phyloP scores from a whole-genome alignment of 1,140 invertebrate genomes.

The Meloidogyne floridensis region DNA sequence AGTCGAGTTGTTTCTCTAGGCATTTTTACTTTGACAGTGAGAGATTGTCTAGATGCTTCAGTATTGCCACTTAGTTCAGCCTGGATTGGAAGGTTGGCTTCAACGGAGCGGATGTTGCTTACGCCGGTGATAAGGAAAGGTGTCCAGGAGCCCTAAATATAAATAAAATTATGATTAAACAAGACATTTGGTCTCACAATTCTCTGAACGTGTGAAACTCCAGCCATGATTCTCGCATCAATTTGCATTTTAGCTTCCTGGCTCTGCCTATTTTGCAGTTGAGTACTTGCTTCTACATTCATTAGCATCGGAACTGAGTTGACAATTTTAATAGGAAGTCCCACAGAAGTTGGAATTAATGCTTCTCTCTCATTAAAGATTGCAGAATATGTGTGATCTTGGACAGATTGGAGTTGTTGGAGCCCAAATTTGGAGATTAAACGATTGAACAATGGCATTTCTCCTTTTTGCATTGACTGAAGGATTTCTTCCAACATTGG shows the following conservation, averaged over 20 bases:
- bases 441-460: not conserved
- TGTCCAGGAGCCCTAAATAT: constrained; percentile 29
- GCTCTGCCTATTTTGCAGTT: not conserved
- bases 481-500: constrained; percentile 29
- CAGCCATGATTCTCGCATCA: constrained; percentile 35
- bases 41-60: constrained; percentile 10
- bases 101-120: constrained; percentile 38
- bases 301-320: constrained; percentile 43
- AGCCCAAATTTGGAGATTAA: not conserved
- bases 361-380: constrained; percentile 47
- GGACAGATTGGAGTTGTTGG: not conserved
- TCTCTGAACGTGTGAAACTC: constrained; percentile 31
- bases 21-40: constrained; percentile 39
- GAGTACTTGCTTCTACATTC: constrained; percentile 36
- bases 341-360: constrained; percentile 49
- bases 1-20: constrained; percentile 44
- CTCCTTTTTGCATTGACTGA: not conserved
- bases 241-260: constrained; percentile 12
- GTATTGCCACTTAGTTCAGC: constrained; percentile 30
- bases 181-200: not conserved
- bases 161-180: not conserved
- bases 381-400: constrained; percentile 17
- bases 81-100: constrained; percentile 50
- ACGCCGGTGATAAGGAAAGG: constrained; percentile 45
- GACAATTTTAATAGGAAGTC: constrained; percentile 46